These are phyloP conservation scores for Gastrophryne carolinensis DNA, from an alignment of 2,797 vertebrate species.

Conservation along the genomic window DNA sequence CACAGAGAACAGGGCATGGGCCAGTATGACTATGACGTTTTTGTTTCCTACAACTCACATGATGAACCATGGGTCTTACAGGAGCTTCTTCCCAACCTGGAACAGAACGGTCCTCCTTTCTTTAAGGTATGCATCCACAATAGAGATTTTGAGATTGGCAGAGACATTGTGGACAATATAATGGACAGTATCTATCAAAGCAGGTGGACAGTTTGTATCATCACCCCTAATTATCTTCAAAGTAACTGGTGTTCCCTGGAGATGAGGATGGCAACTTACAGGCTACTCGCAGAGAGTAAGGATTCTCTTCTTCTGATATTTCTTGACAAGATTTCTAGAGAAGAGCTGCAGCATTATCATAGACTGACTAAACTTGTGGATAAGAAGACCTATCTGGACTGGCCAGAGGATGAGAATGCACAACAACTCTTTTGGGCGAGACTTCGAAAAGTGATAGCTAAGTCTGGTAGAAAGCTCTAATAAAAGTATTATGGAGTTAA, in stretches of 20 bases:
- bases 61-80: constrained; percentile 48
- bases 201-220: constrained; percentile 48
- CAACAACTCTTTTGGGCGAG: constrained; percentile 47
- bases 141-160: constrained; percentile 49
- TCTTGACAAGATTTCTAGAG: constrained; percentile 45
- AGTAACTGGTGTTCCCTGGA: constrained; percentile 54
- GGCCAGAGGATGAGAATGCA: constrained; percentile 37
- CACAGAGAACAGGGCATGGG: not conserved
- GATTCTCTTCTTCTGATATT: constrained; percentile 49
- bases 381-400: constrained; percentile 49
- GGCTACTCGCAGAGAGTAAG: constrained; percentile 42
- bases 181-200: constrained; percentile 50
- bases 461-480: too few species aligned
- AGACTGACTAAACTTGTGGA: constrained; percentile 44
- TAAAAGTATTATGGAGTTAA: too few species aligned
- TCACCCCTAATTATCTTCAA: constrained; percentile 42
- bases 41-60: constrained; percentile 48
- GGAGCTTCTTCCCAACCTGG: constrained; percentile 44
- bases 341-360: constrained; percentile 45
- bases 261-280: constrained; percentile 39
- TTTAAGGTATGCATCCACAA: constrained; percentile 51
- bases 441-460: constrained; percentile 13
- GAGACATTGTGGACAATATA: constrained; percentile 51
- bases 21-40: constrained; percentile 37
- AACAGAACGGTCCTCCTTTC: constrained; percentile 25